Conservation (phyloP, 2,797 vertebrate species). For the Poecilia picta region DNA sequence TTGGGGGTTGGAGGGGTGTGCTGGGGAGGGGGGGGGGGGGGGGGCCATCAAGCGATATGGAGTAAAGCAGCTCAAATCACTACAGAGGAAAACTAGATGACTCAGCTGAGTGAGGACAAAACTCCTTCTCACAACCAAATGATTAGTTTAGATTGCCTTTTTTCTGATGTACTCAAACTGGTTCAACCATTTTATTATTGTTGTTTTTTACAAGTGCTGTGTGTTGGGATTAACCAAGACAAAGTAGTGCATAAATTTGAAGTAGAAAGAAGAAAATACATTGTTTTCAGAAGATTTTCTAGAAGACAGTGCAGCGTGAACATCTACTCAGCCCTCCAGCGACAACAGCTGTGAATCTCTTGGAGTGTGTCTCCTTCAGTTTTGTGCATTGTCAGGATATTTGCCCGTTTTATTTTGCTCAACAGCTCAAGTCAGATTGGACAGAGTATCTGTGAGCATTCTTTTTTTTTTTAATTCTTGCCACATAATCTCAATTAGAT, state of each 20-base stretch:
- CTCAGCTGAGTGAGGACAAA: slow-evolving; percentile 6
- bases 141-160: neutral
- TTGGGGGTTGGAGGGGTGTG: neutral
- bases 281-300: neutral
- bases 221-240: neutral
- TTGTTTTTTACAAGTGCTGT: neutral
- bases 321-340: neutral
- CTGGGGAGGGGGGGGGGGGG: no score
- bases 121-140: neutral
- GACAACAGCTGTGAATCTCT: neutral
- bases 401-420: neutral
- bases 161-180: neutral
- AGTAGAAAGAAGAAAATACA: neutral
- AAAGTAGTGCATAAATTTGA: neutral
- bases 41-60: slow-evolving; percentile 4
- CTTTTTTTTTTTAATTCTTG: neutral
- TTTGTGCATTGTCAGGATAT: neutral
- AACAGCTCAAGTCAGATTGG: neutral
- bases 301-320: neutral
- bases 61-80: slow-evolving; percentile 11
- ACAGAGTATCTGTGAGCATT: neutral
- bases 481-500: neutral
- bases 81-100: neutral
- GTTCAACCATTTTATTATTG: neutral
- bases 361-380: neutral